These are phyloP conservation scores for Drosophila yakuba DNA, from an alignment of 1,140 invertebrate species.

Conservation along the genomic window DNA sequence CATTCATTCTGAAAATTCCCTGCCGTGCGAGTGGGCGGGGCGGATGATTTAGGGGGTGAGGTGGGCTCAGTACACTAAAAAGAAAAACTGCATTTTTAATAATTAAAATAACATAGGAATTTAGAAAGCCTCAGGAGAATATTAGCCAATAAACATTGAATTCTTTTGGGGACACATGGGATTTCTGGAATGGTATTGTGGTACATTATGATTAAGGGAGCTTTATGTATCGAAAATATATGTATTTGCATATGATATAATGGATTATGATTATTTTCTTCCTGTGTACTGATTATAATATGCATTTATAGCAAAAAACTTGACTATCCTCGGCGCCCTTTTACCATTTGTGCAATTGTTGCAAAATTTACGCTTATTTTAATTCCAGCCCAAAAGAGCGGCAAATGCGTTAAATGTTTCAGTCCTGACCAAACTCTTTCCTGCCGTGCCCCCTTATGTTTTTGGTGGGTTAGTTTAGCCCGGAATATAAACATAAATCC, in stretches of 20 bases:
- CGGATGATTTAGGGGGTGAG: conserved; percentile 26
- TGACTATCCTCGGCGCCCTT: background rate
- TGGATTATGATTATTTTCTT: conserved; percentile 10
- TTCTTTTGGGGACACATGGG: no score
- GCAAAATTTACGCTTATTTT: conserved; percentile 78
- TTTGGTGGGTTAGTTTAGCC: conserved; percentile 16
- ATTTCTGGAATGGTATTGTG: no score
- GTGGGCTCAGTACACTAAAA: background rate
- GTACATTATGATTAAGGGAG: no score
- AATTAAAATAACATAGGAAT: no score
- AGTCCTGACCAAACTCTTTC: conserved; percentile 7
- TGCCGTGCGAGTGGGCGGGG: background rate
- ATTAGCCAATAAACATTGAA: no score
- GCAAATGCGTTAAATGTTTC: conserved; percentile 73
- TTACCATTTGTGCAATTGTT: conserved; percentile 73
- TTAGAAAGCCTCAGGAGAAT: no score
- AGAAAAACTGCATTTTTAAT: background rate
- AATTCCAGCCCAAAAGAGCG: conserved; percentile 51
- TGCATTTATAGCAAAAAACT: conserved; percentile 10
- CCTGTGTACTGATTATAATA: conserved; percentile 50
- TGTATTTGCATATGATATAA: no score
- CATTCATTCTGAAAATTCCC: conserved; percentile 37
- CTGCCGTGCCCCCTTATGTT: conserved; percentile 11
- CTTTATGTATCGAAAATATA: no score
- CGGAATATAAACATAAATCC: conserved; percentile 74